Evolutionary conservation across 2,113 vertebrate species (phyloP).

Genomic region (Neogale vison): DNA sequence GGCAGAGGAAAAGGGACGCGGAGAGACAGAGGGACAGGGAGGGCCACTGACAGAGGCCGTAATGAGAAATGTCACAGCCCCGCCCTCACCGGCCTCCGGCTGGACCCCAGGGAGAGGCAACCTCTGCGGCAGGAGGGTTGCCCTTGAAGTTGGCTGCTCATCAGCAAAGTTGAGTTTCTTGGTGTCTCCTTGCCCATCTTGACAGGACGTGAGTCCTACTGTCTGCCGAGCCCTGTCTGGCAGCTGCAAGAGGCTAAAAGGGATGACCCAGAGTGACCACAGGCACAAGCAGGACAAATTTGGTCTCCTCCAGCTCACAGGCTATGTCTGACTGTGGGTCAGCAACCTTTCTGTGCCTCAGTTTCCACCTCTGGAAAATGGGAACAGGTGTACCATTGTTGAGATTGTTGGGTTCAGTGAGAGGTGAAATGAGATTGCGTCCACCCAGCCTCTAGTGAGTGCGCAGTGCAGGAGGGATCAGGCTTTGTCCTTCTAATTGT

Average conservation of each 20-base stretch:
- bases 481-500: not conserved
- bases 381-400: not conserved
- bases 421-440: not conserved
- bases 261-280: not conserved
- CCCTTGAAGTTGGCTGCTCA: not conserved
- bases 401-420: not conserved
- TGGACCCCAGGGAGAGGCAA: not conserved
- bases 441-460: not conserved
- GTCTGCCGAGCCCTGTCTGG: not conserved
- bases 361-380: not conserved
- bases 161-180: not conserved
- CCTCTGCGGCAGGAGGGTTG: fast-evolving
- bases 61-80: conserved; percentile 79
- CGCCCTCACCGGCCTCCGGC: not conserved
- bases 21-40: conserved; percentile 64
- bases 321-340: not conserved
- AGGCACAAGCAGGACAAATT: fast-evolving
- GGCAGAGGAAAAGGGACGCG: conserved; percentile 48
- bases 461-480: fast-evolving
- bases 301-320: fast-evolving
- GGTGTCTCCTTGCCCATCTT: not conserved
- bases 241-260: too few species aligned
- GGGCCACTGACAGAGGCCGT: conserved; percentile 74
- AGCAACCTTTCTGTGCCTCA: not conserved
- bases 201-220: not conserved